phyloP scores from a whole-genome alignment of 2,113 vertebrate species.

The Pseudois nayaur region DNA sequence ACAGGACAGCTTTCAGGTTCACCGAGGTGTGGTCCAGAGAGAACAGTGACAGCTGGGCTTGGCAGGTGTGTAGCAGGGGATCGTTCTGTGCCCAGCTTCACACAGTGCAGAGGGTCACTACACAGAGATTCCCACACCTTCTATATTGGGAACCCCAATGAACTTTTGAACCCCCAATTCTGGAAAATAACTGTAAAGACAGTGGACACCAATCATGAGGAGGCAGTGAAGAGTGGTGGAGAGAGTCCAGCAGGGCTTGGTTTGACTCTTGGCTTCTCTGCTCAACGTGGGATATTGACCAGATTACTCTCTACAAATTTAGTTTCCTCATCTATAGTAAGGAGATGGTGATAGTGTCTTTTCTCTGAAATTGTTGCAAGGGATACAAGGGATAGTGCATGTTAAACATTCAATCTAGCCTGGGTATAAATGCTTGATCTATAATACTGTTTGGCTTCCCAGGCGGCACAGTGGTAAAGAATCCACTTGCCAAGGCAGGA shows the following conservation, averaged over 20 bases:
- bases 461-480: not conserved
- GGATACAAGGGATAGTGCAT: not conserved
- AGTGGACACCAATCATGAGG: fast-evolving
- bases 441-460: not conserved
- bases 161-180: not conserved
- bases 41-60: not conserved
- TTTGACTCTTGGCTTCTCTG: not conserved
- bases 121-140: not conserved
- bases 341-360: not conserved
- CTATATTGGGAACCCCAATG: not conserved
- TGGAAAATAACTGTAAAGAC: not conserved
- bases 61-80: not conserved
- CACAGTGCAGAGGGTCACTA: not conserved
- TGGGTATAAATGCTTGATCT: not conserved
- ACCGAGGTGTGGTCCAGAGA: not conserved
- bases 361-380: not conserved
- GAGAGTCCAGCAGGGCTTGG: not conserved
- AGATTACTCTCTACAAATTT: not conserved
- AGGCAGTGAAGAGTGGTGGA: not conserved
- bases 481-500: not conserved
- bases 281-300: not conserved
- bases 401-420: not conserved
- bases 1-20: not conserved
- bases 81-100: not conserved
- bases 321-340: not conserved